Evolutionary conservation across 1,140 invertebrate genomes (phyloP).

Genomic region (Pinna nobilis): DNA sequence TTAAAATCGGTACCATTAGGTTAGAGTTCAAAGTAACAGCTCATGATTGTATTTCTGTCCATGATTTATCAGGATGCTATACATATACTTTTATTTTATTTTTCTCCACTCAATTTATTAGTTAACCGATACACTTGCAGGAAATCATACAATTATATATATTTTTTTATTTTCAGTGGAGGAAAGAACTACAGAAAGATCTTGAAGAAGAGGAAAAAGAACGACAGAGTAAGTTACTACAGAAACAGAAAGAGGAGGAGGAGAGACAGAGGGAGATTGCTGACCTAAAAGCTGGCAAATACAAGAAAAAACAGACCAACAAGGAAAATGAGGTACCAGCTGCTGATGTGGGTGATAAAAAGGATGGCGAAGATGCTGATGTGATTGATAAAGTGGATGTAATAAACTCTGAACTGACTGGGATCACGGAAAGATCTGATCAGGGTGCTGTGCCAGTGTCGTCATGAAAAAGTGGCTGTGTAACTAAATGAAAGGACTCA

Average conservation of each 20-base stretch:
- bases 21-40: not conserved
- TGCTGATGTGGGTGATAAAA: not conserved
- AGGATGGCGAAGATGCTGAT: not conserved
- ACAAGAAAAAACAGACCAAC: constrained; percentile 3
- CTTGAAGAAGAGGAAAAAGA: constrained; percentile 62
- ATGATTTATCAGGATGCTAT: not conserved
- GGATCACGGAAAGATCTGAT: not conserved
- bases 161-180: constrained; percentile 61
- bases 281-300: constrained; percentile 15
- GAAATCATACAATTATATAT: not conserved
- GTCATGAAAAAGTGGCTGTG: too few relatives aligned
- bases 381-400: not conserved
- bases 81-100: not conserved
- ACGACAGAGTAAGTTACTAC: constrained; percentile 53
- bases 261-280: constrained; percentile 50
- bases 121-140: not conserved
- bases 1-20: not conserved
- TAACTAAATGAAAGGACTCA: too few relatives aligned
- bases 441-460: not conserved
- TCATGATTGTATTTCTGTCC: not conserved
- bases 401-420: constrained; percentile 1
- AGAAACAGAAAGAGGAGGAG: constrained; percentile 60
- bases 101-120: not conserved
- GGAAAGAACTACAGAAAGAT: constrained; percentile 65
- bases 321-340: not conserved